Evolutionary conservation across 2,113 vertebrate species (phyloP), one percentile per base, ranked within the genome.

Genomic region (Nibea albiflora): DNA sequence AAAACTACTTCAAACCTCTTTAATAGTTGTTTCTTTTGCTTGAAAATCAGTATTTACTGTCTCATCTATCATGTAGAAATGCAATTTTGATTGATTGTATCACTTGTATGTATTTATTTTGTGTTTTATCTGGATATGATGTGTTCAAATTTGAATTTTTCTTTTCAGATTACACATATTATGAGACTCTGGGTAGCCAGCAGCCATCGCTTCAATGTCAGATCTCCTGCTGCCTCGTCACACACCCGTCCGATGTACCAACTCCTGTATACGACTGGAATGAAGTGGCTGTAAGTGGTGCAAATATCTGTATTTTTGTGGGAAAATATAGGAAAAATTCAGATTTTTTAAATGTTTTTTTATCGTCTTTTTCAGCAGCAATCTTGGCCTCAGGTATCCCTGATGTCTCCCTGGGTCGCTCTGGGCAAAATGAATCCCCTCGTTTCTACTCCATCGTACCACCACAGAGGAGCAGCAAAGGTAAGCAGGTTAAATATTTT

Each of bases 401-500:
- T 42, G 96, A 97, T 14, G 94, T 93, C 44, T 86, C 93, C 70
- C 39, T 89, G 70, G 63, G 93, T 92, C 89, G 95, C 73, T 88
- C 96, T 76, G 79, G 90, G 71, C 78, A 84, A 20, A 78, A 56
- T 2, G 96, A 96, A 85, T 85, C 85, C 15, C 91, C 96, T 17
- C 80, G 76, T 53, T 92, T 94, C 78, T 95, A 94, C 83, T 76
- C 95, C n/a, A 72, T 92, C 86, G 10, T 93, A 73, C 87, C 94
- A 19, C 93, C 95, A 66, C 92, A 93, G 80, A 96, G 95, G 84
- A 90, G 73, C 85, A 94, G 93, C 49, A 98, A 97, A 96, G 96
- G 97, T 98, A 74, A 67, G 0, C 81, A 78, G 3, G 11, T 46
- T 24, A 26, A 14, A 9, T 12, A 2, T 12, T 15, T 7, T 4